Conservation (phyloP, 1,140 invertebrate genomes). For the Laupala kohalensis region DNA sequence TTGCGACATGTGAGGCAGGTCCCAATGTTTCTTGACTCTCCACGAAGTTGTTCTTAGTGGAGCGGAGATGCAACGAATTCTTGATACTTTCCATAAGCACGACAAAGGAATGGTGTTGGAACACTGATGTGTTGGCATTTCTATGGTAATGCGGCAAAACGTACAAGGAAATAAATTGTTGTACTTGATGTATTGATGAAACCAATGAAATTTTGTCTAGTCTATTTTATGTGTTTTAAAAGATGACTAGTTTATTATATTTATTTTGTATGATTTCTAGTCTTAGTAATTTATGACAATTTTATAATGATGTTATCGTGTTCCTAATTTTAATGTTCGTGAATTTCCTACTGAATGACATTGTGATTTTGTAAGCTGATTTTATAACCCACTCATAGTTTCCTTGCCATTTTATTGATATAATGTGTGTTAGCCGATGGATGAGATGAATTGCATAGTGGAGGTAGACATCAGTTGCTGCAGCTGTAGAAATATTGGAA, state of each 20-base stretch:
- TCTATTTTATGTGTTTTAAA: background rate
- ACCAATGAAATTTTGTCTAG: background rate
- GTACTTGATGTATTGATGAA: background rate
- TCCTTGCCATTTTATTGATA: background rate
- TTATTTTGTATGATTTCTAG: background rate
- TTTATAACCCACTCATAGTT: background rate
- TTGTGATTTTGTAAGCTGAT: background rate
- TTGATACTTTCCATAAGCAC: background rate
- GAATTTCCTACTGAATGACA: background rate
- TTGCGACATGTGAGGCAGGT: background rate
- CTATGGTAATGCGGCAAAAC: background rate
- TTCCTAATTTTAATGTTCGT: background rate
- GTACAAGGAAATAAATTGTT: background rate
- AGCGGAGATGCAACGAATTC: background rate
- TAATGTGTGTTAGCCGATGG: background rate
- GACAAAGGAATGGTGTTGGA: background rate
- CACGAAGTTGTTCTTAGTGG: background rate
- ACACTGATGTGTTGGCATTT: background rate
- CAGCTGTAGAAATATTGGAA: background rate
- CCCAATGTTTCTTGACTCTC: background rate
- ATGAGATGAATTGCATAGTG: background rate
- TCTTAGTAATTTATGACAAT: background rate
- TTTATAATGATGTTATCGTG: background rate
- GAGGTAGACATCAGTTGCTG: background rate
- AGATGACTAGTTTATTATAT: background rate